phyloP scores from a whole-genome alignment of 2,113 vertebrate genomes.

The Empidonax traillii region DNA sequence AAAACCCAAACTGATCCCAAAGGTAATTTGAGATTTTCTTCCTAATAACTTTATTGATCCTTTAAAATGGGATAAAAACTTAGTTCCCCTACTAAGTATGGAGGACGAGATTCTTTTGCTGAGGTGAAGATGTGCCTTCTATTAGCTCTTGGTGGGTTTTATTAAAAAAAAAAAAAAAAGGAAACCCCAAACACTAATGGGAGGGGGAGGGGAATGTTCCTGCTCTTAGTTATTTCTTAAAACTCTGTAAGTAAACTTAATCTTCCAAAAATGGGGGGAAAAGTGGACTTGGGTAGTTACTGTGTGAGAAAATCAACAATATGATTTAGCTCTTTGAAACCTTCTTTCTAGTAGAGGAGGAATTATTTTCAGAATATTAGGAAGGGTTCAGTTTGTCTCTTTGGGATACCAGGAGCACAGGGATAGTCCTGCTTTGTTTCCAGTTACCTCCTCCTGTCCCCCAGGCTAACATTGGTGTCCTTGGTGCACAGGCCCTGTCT shows the following conservation, averaged over 20 bases:
- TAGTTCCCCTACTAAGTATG: not conserved
- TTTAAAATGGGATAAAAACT: not conserved
- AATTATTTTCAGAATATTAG: not conserved
- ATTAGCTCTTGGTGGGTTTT: not conserved
- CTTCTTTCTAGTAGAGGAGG: not conserved
- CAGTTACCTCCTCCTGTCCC: not conserved
- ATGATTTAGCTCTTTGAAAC: not conserved
- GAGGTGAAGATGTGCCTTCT: not conserved
- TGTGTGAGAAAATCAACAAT: not conserved
- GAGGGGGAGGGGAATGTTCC: accelerated
- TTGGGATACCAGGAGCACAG: accelerated
- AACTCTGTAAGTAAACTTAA: not conserved
- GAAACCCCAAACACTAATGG: not conserved
- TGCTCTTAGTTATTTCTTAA: not conserved
- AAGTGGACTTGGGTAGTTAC: not conserved
- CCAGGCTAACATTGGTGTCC: accelerated
- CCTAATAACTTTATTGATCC: not conserved
- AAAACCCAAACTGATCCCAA: not conserved
- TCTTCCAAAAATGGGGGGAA: not conserved
- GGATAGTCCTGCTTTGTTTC: not conserved
- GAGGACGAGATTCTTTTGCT: not conserved
- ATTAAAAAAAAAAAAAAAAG: not conserved
- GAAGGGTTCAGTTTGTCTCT: accelerated
- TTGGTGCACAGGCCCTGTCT: accelerated
- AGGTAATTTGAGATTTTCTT: not conserved